Evolutionary conservation across 2,113 vertebrate genomes (phyloP).

Genomic region (Colius striatus): DNA sequence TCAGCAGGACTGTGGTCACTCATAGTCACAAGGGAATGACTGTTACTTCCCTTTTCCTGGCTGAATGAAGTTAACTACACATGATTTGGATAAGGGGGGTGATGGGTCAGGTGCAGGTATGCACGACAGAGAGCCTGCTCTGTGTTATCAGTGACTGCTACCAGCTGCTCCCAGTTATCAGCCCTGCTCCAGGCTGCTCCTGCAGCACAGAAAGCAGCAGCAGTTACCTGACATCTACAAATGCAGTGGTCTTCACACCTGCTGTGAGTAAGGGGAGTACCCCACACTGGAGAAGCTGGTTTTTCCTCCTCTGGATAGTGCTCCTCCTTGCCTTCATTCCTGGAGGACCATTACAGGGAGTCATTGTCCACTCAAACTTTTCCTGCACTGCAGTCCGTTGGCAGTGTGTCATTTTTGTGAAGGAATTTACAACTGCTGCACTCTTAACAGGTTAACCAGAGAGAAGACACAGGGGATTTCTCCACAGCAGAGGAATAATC

Average conservation of each 20-base stretch:
- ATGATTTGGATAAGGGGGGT: neutral
- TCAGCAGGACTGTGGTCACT: neutral
- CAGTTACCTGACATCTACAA: fast-evolving
- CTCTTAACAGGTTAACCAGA: neutral
- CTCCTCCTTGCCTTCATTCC: neutral
- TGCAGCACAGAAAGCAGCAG: fast-evolving
- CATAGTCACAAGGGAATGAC: neutral
- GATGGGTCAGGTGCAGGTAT: neutral
- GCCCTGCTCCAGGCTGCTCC: neutral
- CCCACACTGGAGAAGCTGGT: neutral
- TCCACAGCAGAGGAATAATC: neutral
- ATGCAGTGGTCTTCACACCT: neutral
- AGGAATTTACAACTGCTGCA: slow-evolving; percentile 5
- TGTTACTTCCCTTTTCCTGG: neutral
- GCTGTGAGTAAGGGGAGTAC: neutral
- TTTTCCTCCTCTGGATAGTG: neutral
- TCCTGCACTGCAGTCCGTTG: neutral
- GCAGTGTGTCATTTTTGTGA: neutral
- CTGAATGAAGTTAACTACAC: neutral
- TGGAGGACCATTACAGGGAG: neutral
- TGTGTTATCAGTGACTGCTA: neutral
- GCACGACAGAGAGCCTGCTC: neutral
- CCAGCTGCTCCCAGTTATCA: neutral
- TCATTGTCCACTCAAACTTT: neutral
- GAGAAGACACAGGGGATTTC: neutral